These are phyloP conservation scores for Megalops atlanticus DNA, from an alignment of 2,113 vertebrate genomes.

Conservation along the genomic window DNA sequence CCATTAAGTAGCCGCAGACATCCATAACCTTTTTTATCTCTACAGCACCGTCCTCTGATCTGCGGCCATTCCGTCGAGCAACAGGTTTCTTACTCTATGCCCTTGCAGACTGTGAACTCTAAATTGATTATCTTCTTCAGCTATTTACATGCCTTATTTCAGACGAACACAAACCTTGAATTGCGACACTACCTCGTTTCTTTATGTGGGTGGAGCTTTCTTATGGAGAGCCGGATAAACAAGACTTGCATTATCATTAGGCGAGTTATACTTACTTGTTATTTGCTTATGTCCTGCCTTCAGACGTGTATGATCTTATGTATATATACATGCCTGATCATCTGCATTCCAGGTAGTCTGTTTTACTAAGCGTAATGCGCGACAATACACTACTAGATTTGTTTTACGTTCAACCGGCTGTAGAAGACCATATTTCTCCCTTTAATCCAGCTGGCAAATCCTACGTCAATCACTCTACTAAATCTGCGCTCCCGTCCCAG, in stretches of 20 bases:
- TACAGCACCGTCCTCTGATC: neutral
- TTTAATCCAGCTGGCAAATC: slow-evolving; percentile 34
- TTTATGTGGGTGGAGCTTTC: slow-evolving; percentile 29
- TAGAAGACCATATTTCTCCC: neutral
- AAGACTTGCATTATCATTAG: slow-evolving; percentile 34
- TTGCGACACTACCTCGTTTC: slow-evolving; percentile 9
- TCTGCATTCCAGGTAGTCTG: neutral
- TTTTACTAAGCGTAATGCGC: neutral
- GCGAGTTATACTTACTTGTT: slow-evolving; percentile 28
- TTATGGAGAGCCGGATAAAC: slow-evolving; percentile 36
- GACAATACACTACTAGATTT: neutral
- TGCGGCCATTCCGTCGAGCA: neutral
- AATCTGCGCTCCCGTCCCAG: neutral
- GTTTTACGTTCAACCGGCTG: neutral
- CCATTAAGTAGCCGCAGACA: slow-evolving; percentile 1
- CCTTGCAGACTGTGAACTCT: neutral
- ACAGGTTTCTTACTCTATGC: neutral
- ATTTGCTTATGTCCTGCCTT: neutral
- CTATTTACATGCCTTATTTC: neutral
- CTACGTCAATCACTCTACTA: slow-evolving; percentile 31
- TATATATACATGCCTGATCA: neutral
- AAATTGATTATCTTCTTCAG: neutral
- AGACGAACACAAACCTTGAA: neutral
- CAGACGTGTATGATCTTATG: slow-evolving; percentile 9
- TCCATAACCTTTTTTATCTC: slow-evolving; percentile 1